These are phyloP conservation scores for Sceloporus tristichus DNA, from an alignment of 2,113 vertebrate species.

Conservation along the genomic window DNA sequence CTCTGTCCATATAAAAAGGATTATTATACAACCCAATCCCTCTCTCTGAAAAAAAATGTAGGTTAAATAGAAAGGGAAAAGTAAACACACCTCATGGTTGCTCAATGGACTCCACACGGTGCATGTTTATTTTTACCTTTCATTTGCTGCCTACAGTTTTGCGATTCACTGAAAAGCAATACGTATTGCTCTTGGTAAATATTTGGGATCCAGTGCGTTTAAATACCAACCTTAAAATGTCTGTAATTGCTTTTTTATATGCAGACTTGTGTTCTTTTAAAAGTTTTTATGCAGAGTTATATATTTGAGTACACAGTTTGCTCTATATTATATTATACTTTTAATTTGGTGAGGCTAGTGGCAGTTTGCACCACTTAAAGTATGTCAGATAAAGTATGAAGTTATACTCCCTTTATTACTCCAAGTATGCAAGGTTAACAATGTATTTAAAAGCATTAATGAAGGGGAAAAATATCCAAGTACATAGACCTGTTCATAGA, in stretches of 20 bases:
- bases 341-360: neutral
- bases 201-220: conserved; percentile 62
- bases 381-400: neutral
- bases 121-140: conserved; percentile 53
- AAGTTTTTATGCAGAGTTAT: conserved; percentile 34
- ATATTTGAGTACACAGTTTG: conserved; percentile 45
- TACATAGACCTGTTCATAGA: too few species aligned
- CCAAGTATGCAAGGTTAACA: neutral
- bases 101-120: conserved; percentile 52
- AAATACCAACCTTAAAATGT: conserved; percentile 68
- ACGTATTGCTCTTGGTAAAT: conserved; percentile 59
- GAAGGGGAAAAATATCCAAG: too few species aligned
- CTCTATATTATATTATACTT: conserved; percentile 43
- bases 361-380: neutral
- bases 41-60: conserved; percentile 64
- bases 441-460: neutral
- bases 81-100: conserved; percentile 62
- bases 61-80: conserved; percentile 64
- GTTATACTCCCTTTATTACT: neutral
- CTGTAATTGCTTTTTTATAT: conserved; percentile 49
- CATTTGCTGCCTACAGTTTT: conserved; percentile 41
- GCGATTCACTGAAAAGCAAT: conserved; percentile 51
- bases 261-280: conserved; percentile 5
- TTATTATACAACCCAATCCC: conserved; percentile 63
- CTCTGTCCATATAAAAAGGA: conserved; percentile 61